These are phyloP conservation scores for Emmelina monodactyla DNA, from an alignment of 2,888 invertebrate species.

Conservation along the genomic window DNA sequence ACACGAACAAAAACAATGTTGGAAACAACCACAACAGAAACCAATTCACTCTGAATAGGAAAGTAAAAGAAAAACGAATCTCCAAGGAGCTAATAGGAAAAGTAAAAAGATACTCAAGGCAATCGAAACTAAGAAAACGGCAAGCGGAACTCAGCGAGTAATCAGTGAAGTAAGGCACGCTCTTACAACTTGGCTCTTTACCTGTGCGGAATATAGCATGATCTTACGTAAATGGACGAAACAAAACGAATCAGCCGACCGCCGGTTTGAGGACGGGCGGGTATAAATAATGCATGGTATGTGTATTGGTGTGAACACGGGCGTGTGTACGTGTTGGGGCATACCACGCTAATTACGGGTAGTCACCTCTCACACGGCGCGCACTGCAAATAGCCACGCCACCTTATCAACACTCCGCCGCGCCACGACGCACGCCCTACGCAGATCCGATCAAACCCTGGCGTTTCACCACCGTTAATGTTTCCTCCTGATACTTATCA, in stretches of 20 bases:
- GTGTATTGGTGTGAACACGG: slow-evolving; percentile 22
- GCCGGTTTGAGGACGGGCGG: slow-evolving; percentile 19
- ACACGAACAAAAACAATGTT: background rate
- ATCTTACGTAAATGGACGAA: slow-evolving; percentile 17
- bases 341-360: slow-evolving; percentile 45
- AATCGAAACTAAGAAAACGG: slow-evolving; percentile 32
- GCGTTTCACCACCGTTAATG: background rate
- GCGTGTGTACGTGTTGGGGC: slow-evolving; percentile 30
- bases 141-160: slow-evolving; percentile 30
- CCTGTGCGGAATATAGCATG: slow-evolving; percentile 21
- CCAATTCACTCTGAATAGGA: too few relatives aligned
- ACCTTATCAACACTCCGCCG: slow-evolving; percentile 31
- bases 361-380: slow-evolving; percentile 27
- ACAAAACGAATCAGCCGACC: slow-evolving; percentile 22
- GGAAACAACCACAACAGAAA: background rate
- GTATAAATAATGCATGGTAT: slow-evolving; percentile 27
- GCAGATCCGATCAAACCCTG: background rate
- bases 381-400: slow-evolving; percentile 40
- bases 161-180: slow-evolving; percentile 28
- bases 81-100: slow-evolving; percentile 15
- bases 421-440: slow-evolving; percentile 3
- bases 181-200: slow-evolving; percentile 32
- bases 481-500: background rate
- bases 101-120: slow-evolving; percentile 23
- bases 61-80: slow-evolving; percentile 8